phyloP scores from a whole-genome alignment of 2,113 vertebrate genomes.

The Anarrhichthys ocellatus region DNA sequence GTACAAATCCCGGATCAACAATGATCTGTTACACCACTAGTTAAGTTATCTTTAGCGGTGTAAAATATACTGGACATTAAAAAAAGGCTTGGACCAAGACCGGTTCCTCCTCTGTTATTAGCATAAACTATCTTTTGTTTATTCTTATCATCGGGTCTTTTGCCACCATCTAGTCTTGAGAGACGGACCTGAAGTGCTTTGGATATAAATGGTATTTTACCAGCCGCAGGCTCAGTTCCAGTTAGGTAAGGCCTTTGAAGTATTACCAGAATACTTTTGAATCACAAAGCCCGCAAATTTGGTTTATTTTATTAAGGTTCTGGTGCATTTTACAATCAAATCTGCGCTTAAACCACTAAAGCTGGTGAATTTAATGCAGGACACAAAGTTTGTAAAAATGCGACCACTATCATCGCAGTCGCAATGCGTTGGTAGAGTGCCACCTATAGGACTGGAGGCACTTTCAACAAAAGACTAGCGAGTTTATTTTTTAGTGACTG shows the following conservation, averaged over 20 bases:
- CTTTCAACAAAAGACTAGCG: not conserved
- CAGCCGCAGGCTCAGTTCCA: not conserved
- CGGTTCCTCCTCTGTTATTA: not conserved
- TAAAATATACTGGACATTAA: not conserved
- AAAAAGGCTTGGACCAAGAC: not conserved
- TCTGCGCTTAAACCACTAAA: not conserved
- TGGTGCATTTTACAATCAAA: not conserved
- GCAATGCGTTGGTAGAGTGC: not conserved
- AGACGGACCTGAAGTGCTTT: conserved; percentile 6
- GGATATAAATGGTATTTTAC: not conserved
- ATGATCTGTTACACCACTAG: too few species aligned
- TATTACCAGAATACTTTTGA: not conserved
- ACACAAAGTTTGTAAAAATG: not conserved
- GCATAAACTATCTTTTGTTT: not conserved
- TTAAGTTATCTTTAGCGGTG: not conserved
- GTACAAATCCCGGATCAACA: too few species aligned
- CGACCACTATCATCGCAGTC: not conserved
- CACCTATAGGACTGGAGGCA: not conserved
- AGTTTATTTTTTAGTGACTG: conserved; percentile 13
- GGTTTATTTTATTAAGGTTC: not conserved
- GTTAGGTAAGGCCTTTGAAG: not conserved
- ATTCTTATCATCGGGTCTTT: not conserved
- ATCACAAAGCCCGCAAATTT: not conserved
- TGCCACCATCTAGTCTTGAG: conserved; percentile 1
- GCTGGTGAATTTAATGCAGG: not conserved